Conservation (phyloP, 2,797 vertebrate species). For the Remorina albescens region DNA sequence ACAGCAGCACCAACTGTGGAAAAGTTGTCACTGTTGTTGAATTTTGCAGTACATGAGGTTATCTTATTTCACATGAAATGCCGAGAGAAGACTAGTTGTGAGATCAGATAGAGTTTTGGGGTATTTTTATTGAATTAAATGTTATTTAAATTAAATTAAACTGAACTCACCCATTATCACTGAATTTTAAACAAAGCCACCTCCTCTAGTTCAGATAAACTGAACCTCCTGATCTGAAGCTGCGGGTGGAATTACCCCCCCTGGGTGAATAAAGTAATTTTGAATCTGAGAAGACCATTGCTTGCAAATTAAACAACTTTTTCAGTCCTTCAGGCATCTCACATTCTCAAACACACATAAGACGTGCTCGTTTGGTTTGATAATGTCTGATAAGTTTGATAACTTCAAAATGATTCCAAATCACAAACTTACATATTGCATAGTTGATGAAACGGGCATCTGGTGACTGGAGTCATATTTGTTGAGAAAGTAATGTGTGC, state of each 20-base stretch:
- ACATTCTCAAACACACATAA: too few relatives aligned
- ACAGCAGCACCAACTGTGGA: background rate
- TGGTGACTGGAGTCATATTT: too few relatives aligned
- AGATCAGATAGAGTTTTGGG: too few relatives aligned
- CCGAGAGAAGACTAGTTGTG: background rate
- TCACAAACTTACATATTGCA: background rate
- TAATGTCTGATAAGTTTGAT: too few relatives aligned
- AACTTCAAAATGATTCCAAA: background rate
- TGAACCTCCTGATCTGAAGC: background rate
- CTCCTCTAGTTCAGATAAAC: background rate
- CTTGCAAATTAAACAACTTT: too few relatives aligned
- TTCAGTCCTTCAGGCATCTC: too few relatives aligned
- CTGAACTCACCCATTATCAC: conserved; percentile 7
- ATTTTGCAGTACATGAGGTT: background rate
- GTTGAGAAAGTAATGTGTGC: too few relatives aligned
- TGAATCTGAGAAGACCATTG: too few relatives aligned
- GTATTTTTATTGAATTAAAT: conserved; percentile 5
- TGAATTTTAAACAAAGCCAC: background rate
- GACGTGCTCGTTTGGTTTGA: too few relatives aligned
- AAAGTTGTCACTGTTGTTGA: conserved; percentile 9
- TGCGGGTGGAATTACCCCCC: too few relatives aligned
- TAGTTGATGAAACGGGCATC: background rate
- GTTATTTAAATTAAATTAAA: conserved; percentile 2
- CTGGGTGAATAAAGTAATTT: too few relatives aligned
- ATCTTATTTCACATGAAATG: too few relatives aligned